These are phyloP conservation scores for Heliconius himera DNA, from an alignment of 1,140 invertebrate genomes.

Conservation along the genomic window DNA sequence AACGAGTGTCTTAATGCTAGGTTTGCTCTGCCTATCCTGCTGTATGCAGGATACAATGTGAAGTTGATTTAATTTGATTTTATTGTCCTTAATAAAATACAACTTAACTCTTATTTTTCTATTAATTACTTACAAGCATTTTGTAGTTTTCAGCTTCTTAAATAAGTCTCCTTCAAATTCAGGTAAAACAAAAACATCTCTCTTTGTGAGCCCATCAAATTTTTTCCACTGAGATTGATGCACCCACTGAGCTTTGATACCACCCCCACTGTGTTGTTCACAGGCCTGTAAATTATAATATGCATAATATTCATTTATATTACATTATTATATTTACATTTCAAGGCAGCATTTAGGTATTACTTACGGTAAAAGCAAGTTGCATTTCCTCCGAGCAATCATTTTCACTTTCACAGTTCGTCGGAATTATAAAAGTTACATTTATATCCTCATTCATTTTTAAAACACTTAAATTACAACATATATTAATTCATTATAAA, in stretches of 20 bases:
- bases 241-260: constrained; percentile 68
- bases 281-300: constrained; percentile 59
- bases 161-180: constrained; percentile 87
- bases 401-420: constrained; percentile 61
- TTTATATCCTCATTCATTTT: constrained; percentile 71
- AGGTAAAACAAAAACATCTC: constrained; percentile 89
- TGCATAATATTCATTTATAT: constrained; percentile 18
- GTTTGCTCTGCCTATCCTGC: no score
- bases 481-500: not conserved
- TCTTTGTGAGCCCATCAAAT: constrained; percentile 83
- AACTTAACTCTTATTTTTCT: not conserved
- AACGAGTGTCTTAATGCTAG: no score
- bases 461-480: constrained; percentile 1
- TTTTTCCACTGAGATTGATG: constrained; percentile 57
- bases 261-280: constrained; percentile 72
- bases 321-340: not conserved
- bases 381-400: constrained; percentile 77
- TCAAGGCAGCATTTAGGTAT: constrained; percentile 8
- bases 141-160: constrained; percentile 84
- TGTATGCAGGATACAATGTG: no score
- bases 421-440: constrained; percentile 76
- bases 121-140: constrained; percentile 85
- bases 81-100: not conserved
- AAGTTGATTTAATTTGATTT: no score
- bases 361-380: constrained; percentile 70